Evolutionary conservation across 2,888 invertebrate genomes (phyloP).

Genomic region (Cynaeus angustus): DNA sequence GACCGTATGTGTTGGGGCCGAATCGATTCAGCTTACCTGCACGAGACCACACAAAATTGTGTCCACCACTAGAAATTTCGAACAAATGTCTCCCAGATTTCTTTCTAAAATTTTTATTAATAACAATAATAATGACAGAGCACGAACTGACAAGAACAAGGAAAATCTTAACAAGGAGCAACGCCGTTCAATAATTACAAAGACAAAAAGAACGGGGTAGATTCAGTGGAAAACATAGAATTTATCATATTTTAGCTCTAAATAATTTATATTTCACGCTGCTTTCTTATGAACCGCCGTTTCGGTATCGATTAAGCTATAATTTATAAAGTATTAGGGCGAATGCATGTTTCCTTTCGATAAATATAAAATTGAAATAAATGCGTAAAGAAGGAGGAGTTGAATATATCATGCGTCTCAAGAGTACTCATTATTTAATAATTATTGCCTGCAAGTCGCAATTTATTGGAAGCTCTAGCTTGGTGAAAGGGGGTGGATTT

Average conservation of each 20-base stretch:
- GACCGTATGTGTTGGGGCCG: conserved; percentile 23
- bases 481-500: conserved; percentile 44
- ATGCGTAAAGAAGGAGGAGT: conserved; percentile 65
- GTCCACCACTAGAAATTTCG: background rate
- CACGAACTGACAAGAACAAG: background rate
- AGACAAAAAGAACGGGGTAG: conserved; percentile 20
- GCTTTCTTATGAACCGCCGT: conserved; percentile 56
- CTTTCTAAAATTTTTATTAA: background rate
- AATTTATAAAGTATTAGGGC: conserved; percentile 64
- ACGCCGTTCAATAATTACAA: conserved; percentile 37
- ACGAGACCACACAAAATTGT: conserved; percentile 25
- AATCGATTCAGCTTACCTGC: conserved; percentile 27
- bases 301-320: conserved; percentile 64
- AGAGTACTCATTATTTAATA: conserved; percentile 67
- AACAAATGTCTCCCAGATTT: conserved; percentile 1
- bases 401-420: conserved; percentile 64
- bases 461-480: conserved; percentile 49
- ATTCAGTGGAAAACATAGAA: conserved; percentile 52
- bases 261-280: conserved; percentile 61
- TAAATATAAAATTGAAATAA: conserved; percentile 68
- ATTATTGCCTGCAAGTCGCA: conserved; percentile 58
- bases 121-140: conserved; percentile 1
- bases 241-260: conserved; percentile 59
- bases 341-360: conserved; percentile 61
- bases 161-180: conserved; percentile 28